Evolutionary conservation across 2,797 vertebrate genomes (phyloP), one percentile per base, ranked within the genome.

Genomic region (Parauchenoglanis punctatus): DNA sequence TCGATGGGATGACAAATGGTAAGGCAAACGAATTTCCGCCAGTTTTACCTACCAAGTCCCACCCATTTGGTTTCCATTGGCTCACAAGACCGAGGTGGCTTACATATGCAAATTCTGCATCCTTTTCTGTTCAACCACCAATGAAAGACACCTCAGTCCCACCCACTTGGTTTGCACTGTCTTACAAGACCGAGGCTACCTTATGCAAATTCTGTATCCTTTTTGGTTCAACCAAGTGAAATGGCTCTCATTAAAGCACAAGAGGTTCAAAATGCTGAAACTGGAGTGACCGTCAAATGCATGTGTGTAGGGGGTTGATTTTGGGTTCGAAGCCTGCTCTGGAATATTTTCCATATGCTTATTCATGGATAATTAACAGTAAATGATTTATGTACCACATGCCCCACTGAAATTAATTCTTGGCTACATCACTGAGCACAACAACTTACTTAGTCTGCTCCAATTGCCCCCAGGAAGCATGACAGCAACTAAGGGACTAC

Each of bases 331-430:
- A 65, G n/a, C 67, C 15, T 15, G 7, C 1, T 3, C 15, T 40
- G 6, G 35, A 70, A 20, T 40, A 40, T 40, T 40, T 40, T 70
- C 31, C 28, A 1, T 17, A 40, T 70, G 28, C 5, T 18, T 68
- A 40, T 35, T 68, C 15, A 35, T 68, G 28, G 67, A 35, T 68
- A 68, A 68, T 18, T 68, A 35, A 68, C 28, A 35, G 28, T 35
- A 35, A 68, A 12, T 68, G 28, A 28, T 68, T 31, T 68, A 68
- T 3, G 31, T 68, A 65, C n/a, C n/a, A 28, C 63, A 65, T 65
- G 63, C 63, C 63, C 63, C n/a, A 65, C 63, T 67, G 65, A 67
- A 67, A 67, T 31, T 13, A 67, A 67, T 67, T 67, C 65, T 28
- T 31, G 28, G 28, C n/a, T 67, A 67, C 12, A 67, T 4, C 28